Evolutionary conservation across 2,797 vertebrate genomes (phyloP).

Genomic region (Coracias cyanogaster): DNA sequence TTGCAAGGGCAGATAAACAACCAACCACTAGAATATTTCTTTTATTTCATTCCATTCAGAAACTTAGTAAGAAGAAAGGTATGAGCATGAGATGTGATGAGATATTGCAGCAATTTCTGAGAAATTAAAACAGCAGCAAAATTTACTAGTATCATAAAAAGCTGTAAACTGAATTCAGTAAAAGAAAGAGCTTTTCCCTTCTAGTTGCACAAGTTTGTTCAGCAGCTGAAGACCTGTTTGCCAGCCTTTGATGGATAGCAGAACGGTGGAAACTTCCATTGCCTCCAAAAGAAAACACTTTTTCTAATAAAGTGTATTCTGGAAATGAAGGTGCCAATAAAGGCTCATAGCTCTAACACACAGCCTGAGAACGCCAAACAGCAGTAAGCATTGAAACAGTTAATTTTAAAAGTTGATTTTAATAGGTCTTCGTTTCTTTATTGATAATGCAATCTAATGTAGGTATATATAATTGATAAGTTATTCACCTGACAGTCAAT

Average conservation of each 20-base stretch:
- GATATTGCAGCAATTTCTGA: background rate
- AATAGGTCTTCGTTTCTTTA: slow-evolving; percentile 37
- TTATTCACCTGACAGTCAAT: slow-evolving; percentile 53
- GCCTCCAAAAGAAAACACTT: background rate
- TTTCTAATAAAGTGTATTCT: background rate
- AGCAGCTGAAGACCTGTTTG: background rate
- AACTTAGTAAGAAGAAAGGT: background rate
- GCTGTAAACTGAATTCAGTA: background rate
- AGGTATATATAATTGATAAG: slow-evolving; percentile 31
- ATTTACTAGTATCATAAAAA: background rate
- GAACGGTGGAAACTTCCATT: background rate
- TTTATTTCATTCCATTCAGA: background rate
- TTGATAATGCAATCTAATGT: slow-evolving; percentile 46
- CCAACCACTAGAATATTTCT: background rate
- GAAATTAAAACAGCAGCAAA: background rate
- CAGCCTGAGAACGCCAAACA: background rate
- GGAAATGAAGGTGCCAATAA: background rate
- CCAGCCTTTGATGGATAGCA: background rate
- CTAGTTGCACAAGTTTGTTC: background rate
- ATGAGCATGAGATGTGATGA: background rate
- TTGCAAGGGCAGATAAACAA: background rate
- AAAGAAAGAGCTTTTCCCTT: background rate
- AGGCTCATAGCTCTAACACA: background rate
- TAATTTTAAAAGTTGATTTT: slow-evolving; percentile 47
- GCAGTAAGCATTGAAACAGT: slow-evolving; percentile 8